phyloP scores from a whole-genome alignment of 2,797 vertebrate genomes.

The Esox masquinongy region DNA sequence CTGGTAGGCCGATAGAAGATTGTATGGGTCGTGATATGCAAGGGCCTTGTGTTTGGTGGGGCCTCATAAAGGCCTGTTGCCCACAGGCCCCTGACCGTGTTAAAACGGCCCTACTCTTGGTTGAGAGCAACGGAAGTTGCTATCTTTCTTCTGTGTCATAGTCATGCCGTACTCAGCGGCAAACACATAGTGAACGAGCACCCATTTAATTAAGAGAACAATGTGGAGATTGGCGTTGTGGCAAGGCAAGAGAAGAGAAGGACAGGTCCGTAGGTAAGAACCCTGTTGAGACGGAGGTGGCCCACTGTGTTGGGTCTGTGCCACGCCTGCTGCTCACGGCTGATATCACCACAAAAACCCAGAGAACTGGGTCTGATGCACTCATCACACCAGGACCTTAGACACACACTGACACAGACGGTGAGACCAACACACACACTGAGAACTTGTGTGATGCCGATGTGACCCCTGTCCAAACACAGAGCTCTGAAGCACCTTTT shows the following conservation, averaged over 20 bases:
- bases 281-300: not conserved
- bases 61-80: no score
- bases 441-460: not conserved
- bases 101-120: no score
- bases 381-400: not conserved
- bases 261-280: not conserved
- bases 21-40: no score
- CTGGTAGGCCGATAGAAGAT: no score
- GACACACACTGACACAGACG: not conserved
- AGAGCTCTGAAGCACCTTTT: not conserved
- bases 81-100: no score
- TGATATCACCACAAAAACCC: conserved; percentile 11
- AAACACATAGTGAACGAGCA: not conserved
- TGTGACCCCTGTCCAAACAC: not conserved
- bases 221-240: not conserved
- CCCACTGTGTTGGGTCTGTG: conserved; percentile 6
- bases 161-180: conserved; percentile 5
- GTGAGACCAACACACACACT: not conserved
- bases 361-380: not conserved
- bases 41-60: no score
- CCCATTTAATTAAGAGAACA: conserved; percentile 42
- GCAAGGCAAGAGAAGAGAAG: not conserved
- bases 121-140: not conserved
- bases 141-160: conserved; percentile 8
- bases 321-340: conserved; percentile 8